Conservation (phyloP, 2,113 vertebrate species). For the Canis aureus region DNA sequence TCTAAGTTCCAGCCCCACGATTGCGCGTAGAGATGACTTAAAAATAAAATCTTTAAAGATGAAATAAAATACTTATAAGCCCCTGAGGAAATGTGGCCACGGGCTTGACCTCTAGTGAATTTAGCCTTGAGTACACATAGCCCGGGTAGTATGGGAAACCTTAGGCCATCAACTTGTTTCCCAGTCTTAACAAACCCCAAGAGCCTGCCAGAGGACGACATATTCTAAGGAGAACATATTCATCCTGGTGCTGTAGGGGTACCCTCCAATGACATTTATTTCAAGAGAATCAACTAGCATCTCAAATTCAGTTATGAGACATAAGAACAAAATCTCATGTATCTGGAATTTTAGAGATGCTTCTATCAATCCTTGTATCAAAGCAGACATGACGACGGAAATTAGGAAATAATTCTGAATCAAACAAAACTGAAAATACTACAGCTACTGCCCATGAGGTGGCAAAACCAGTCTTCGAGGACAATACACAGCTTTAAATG, state of each 20-base stretch:
- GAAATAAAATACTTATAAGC: neutral
- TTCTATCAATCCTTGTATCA: neutral
- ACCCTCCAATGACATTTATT: neutral
- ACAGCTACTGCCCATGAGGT: neutral
- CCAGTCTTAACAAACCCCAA: neutral
- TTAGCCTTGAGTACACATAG: neutral
- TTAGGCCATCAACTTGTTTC: neutral
- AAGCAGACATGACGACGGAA: neutral
- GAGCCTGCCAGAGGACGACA: neutral
- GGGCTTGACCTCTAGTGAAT: neutral
- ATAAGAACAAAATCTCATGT: neutral
- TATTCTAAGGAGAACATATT: neutral
- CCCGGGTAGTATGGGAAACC: neutral
- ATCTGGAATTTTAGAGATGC: neutral
- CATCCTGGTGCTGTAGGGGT: neutral
- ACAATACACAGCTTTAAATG: neutral
- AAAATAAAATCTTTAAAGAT: neutral
- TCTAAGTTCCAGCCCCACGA: neutral
- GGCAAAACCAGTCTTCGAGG: neutral
- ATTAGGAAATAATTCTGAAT: neutral
- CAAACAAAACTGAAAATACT: neutral
- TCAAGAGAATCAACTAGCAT: neutral
- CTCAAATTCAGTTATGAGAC: neutral
- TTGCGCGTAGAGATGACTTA: neutral
- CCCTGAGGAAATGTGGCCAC: neutral